Conservation (phyloP, 2,113 vertebrate genomes). For the Synchiropus splendidus region DNA sequence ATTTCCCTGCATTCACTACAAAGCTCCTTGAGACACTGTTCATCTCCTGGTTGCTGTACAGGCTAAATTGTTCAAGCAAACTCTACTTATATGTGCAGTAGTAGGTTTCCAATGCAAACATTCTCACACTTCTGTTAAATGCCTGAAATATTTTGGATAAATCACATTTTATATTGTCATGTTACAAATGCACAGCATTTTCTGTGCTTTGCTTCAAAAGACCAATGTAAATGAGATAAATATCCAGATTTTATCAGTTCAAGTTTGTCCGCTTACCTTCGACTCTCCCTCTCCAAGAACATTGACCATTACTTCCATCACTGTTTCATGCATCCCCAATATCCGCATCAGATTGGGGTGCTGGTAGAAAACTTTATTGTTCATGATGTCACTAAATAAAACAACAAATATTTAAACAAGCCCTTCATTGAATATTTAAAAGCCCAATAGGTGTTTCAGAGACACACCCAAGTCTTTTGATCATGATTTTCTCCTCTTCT, state of each 20-base stretch:
- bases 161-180: background rate
- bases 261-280: conserved; percentile 86
- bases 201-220: too few relatives aligned
- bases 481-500: conserved; percentile 93
- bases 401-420: conserved; percentile 3
- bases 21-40: too few relatives aligned
- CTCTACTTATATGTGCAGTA: too few relatives aligned
- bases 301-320: conserved; percentile 98
- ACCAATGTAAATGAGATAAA: too few relatives aligned
- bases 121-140: too few relatives aligned
- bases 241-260: too few relatives aligned
- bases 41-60: too few relatives aligned
- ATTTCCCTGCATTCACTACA: too few relatives aligned
- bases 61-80: too few relatives aligned
- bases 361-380: conserved; percentile 97
- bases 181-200: background rate
- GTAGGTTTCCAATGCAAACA: too few relatives aligned
- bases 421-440: background rate
- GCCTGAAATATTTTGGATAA: too few relatives aligned
- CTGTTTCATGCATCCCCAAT: conserved; percentile 93
- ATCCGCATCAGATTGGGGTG: conserved; percentile 93
- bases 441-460: background rate
- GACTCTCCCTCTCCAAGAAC: conserved; percentile 85
- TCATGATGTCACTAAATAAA: conserved; percentile 96
- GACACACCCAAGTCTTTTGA: conserved; percentile 79